Evolutionary conservation across 2,113 vertebrate genomes (phyloP).

Genomic region (Porphyrio hochstetteri): DNA sequence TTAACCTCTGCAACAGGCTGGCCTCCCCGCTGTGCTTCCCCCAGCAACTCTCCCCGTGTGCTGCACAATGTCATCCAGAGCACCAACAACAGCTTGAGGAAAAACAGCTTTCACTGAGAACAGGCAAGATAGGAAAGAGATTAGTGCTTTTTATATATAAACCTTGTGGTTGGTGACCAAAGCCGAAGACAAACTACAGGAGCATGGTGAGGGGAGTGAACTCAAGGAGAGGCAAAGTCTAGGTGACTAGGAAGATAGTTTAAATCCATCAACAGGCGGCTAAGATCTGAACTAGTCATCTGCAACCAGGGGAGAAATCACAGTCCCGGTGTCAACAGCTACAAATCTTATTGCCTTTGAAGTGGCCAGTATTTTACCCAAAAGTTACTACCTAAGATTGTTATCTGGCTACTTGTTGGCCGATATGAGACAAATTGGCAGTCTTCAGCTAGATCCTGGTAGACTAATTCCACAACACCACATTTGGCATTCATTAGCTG

Average conservation of each 20-base stretch:
- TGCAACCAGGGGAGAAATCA: conserved; percentile 52
- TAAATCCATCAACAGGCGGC: conserved; percentile 55
- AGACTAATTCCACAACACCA: conserved; percentile 62
- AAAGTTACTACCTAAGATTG: conserved; percentile 57
- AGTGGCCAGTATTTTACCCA: conserved; percentile 53
- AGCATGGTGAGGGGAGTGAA: not conserved
- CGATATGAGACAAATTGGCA: conserved; percentile 59
- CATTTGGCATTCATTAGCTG: conserved; percentile 70
- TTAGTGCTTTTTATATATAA: conserved; percentile 39
- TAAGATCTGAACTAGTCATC: conserved; percentile 54
- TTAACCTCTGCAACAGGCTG: conserved; percentile 43
- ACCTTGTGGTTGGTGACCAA: conserved; percentile 17
- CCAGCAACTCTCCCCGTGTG: not conserved
- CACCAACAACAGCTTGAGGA: conserved; percentile 63
- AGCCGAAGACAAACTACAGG: conserved; percentile 42
- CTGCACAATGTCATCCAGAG: conserved; percentile 63
- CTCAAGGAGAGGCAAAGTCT: not conserved
- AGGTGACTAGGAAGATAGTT: not conserved
- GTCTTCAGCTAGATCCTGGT: conserved; percentile 48
- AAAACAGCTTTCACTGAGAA: conserved; percentile 65
- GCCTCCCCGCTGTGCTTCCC: not conserved
- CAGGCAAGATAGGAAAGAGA: not conserved
- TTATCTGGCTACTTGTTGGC: conserved; percentile 58
- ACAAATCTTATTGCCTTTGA: conserved; percentile 63
- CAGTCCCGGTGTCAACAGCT: conserved; percentile 31